A percentile compares a stretch with the other conserved stretches of the same genome.
phyloP scores from a whole-genome alignment of 2,113 vertebrate species.

The Paedocypris sp. region DNA sequence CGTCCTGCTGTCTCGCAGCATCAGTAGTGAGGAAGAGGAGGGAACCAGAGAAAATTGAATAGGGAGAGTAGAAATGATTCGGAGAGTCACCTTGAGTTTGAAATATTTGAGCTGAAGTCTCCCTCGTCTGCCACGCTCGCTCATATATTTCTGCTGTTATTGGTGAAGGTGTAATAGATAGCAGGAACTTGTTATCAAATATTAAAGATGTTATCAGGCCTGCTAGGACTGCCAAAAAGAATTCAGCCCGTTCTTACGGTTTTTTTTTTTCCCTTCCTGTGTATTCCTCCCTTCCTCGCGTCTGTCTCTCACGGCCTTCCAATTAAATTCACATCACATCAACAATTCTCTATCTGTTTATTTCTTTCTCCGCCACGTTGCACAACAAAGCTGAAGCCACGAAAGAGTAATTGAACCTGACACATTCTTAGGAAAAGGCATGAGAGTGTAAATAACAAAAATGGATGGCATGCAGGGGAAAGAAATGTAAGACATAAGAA shows the following conservation, averaged over 20 bases:
- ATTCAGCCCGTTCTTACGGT: background rate
- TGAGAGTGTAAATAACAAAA: constrained; percentile 9
- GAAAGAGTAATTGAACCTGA: constrained; percentile 7
- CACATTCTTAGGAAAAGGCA: constrained; percentile 12
- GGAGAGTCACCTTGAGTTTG: constrained; percentile 50
- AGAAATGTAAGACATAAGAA: background rate
- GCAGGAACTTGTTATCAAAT: constrained; percentile 60
- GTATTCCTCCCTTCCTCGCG: background rate
- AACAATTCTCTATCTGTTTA: background rate
- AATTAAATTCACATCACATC: constrained; percentile 13
- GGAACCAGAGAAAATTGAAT: background rate
- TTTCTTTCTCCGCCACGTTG: background rate
- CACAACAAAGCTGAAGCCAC: background rate
- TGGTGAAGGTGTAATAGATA: constrained; percentile 50
- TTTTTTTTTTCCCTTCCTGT: background rate
- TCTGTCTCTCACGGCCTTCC: background rate
- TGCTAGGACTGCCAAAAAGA: constrained; percentile 37
- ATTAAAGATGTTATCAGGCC: constrained; percentile 63
- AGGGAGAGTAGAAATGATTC: background rate
- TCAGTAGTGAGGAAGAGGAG: constrained; percentile 16
- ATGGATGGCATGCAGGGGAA: background rate
- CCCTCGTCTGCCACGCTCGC: constrained; percentile 35
- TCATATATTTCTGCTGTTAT: constrained; percentile 46
- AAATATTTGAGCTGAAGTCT: constrained; percentile 43
- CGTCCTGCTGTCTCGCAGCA: constrained; percentile 14